A percentile compares a stretch with the other conserved stretches of the same genome.
Evolutionary conservation across 2,113 vertebrate species (phyloP).

Genomic region (Cephalopterus ornatus): DNA sequence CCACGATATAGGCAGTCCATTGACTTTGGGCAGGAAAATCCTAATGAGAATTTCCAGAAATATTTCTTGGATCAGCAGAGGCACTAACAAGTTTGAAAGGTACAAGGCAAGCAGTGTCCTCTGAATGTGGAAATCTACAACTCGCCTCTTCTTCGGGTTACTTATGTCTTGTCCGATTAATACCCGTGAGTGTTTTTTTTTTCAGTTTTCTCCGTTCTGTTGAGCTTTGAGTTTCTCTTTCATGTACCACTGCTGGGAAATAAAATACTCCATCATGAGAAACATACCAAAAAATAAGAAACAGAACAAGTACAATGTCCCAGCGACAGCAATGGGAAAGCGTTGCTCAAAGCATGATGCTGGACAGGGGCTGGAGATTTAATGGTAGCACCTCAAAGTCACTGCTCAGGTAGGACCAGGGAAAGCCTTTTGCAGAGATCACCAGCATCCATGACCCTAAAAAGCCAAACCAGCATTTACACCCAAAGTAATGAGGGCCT

Average conservation of each 20-base stretch:
- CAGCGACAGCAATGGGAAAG: background rate
- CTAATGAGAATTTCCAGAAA: constrained; percentile 59
- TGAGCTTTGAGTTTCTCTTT: background rate
- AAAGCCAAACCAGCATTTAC: constrained; percentile 57
- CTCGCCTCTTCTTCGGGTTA: background rate
- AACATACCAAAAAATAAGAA: constrained; percentile 50
- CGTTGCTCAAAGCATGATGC: constrained; percentile 8
- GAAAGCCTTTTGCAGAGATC: constrained; percentile 39
- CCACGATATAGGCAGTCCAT: background rate
- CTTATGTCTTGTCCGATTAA: background rate
- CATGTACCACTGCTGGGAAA: constrained; percentile 16
- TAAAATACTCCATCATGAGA: constrained; percentile 61
- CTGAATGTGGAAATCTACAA: constrained; percentile 56
- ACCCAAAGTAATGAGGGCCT: constrained; percentile 20
- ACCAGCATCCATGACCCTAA: constrained; percentile 32
- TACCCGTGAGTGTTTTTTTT: background rate
- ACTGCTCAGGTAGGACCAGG: background rate
- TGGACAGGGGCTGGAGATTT: background rate
- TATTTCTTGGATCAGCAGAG: constrained; percentile 40
- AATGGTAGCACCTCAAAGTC: constrained; percentile 50
- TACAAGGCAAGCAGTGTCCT: constrained; percentile 52
- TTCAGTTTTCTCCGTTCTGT: background rate
- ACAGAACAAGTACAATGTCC: constrained; percentile 45
- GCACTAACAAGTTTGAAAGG: constrained; percentile 52
- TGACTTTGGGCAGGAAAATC: constrained; percentile 51